These are phyloP conservation scores for Aromia moschata DNA, from an alignment of 2,888 invertebrate genomes.

Conservation along the genomic window DNA sequence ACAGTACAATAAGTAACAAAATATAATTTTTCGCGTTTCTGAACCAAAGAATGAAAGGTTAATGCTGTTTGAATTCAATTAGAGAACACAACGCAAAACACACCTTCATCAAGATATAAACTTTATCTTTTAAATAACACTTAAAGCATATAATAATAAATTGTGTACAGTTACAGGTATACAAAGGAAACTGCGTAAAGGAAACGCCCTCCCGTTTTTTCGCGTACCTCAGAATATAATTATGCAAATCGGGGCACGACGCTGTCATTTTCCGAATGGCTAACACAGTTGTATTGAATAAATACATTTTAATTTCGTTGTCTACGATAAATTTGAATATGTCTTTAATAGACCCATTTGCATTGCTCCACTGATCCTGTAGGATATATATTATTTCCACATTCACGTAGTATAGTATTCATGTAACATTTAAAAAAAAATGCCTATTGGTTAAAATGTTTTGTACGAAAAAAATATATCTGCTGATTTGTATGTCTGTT, in stretches of 20 bases:
- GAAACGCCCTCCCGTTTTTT: slow-evolving; percentile 43
- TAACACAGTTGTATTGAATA: slow-evolving; percentile 34
- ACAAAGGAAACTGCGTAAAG: slow-evolving; percentile 41
- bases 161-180: slow-evolving; percentile 41
- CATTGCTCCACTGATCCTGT: neutral
- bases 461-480: too few species aligned
- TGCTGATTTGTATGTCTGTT: too few species aligned
- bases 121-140: slow-evolving; percentile 39
- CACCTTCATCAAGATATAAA: slow-evolving; percentile 37
- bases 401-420: too few species aligned
- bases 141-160: slow-evolving; percentile 39
- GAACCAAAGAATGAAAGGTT: slow-evolving; percentile 26
- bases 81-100: slow-evolving; percentile 31
- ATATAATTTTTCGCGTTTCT: slow-evolving; percentile 19
- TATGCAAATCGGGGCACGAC: slow-evolving; percentile 45
- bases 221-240: slow-evolving; percentile 40
- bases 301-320: slow-evolving; percentile 34
- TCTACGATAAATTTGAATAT: slow-evolving; percentile 25
- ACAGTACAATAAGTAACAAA: slow-evolving; percentile 27
- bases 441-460: too few species aligned
- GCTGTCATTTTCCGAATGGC: slow-evolving; percentile 43
- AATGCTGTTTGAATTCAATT: slow-evolving; percentile 37
- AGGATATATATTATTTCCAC: too few species aligned
- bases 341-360: slow-evolving; percentile 8
- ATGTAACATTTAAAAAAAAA: too few species aligned